A percentile compares a stretch with the other conserved stretches of the same genome.
phyloP scores from a whole-genome alignment of 2,797 vertebrate genomes.

The Octomys mimax region DNA sequence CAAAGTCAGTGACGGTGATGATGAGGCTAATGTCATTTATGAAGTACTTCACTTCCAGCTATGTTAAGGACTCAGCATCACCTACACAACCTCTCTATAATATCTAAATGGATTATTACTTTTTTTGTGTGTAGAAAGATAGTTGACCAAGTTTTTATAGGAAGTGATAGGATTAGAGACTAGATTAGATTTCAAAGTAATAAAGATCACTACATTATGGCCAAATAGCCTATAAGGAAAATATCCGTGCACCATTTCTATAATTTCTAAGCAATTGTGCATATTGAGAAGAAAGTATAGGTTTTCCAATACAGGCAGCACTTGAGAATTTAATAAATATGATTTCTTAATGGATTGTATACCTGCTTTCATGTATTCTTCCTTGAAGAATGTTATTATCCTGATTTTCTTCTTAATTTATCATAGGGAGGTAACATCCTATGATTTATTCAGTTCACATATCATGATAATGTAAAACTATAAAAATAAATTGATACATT shows the following conservation, averaged over 20 bases:
- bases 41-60: neutral
- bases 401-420: slow-evolving; percentile 75
- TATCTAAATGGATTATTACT: neutral
- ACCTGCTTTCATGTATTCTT: slow-evolving; percentile 37
- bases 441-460: slow-evolving; percentile 71
- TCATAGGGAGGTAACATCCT: slow-evolving; percentile 41
- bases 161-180: neutral
- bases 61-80: neutral
- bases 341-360: slow-evolving; percentile 53
- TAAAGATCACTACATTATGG: neutral
- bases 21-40: neutral
- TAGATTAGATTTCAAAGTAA: slow-evolving; percentile 7
- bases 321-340: slow-evolving; percentile 56
- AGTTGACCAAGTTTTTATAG: neutral
- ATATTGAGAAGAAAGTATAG: slow-evolving; percentile 51
- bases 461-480: slow-evolving; percentile 58
- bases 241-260: neutral
- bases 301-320: slow-evolving; percentile 58
- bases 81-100: neutral
- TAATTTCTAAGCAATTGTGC: slow-evolving; percentile 47
- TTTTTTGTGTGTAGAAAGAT: neutral
- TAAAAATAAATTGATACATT: slow-evolving; percentile 69
- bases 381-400: slow-evolving; percentile 46
- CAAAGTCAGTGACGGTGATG: neutral
- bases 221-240: neutral